phyloP scores from a whole-genome alignment of 1,140 invertebrate species.

The Heliothis virescens region DNA sequence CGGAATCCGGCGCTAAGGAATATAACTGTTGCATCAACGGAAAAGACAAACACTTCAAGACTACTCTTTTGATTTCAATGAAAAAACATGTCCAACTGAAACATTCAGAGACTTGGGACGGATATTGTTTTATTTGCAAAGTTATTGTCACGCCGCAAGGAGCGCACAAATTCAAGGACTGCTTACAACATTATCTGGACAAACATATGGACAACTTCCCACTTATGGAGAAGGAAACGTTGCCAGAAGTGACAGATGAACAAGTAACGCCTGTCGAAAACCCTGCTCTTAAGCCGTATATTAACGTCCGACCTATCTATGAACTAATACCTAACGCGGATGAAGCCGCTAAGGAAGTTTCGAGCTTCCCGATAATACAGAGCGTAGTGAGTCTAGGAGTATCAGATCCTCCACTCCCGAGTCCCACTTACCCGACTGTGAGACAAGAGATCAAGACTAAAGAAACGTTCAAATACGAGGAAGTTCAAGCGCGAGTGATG shows the following conservation, averaged over 20 bases:
- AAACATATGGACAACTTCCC: conserved; percentile 78
- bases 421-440: conserved; percentile 47
- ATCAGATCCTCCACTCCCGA: conserved; percentile 46
- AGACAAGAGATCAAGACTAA: conserved; percentile 32
- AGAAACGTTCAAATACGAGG: conserved; percentile 71
- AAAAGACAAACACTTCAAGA: conserved; percentile 71
- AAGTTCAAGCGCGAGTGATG: conserved; percentile 70
- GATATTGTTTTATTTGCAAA: conserved; percentile 80
- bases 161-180: conserved; percentile 72
- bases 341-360: conserved; percentile 35
- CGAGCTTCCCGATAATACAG: conserved; percentile 69
- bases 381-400: conserved; percentile 72
- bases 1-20: conserved; percentile 68
- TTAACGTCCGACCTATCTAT: conserved; percentile 73
- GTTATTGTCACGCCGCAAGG: conserved; percentile 79
- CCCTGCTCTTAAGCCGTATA: conserved; percentile 54
- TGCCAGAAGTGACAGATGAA: neutral
- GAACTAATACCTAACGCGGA: conserved; percentile 64
- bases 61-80: conserved; percentile 75
- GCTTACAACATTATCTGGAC: conserved; percentile 76
- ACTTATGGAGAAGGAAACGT: conserved; percentile 56
- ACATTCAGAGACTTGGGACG: conserved; percentile 80
- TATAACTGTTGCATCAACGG: conserved; percentile 81
- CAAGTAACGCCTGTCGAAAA: neutral
- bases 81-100: conserved; percentile 79